Evolutionary conservation across 2,113 vertebrate genomes (phyloP).

Genomic region (Dasyprocta punctata): DNA sequence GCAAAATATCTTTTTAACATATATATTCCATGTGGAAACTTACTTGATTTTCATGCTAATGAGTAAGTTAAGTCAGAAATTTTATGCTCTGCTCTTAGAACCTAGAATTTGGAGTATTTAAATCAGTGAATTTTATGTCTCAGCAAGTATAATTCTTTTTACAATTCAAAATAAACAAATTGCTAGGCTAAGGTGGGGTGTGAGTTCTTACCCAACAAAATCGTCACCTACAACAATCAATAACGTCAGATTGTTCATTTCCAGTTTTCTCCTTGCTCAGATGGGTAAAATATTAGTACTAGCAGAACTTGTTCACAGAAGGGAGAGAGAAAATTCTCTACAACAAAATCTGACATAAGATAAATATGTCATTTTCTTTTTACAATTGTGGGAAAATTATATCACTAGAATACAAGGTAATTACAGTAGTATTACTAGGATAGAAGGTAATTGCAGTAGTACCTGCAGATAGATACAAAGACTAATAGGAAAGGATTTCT

Average conservation of each 20-base stretch:
- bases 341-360: not conserved
- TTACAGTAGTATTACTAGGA: not conserved
- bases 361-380: not conserved
- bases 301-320: not conserved
- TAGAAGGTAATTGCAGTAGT: not conserved
- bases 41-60: constrained; percentile 2
- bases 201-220: not conserved
- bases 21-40: not conserved
- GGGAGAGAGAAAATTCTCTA: not conserved
- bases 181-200: not conserved
- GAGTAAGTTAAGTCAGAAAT: not conserved
- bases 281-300: not conserved
- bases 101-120: not conserved
- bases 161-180: not conserved
- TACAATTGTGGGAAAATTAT: constrained; percentile 3
- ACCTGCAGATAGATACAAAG: not conserved
- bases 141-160: not conserved
- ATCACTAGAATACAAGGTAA: not conserved
- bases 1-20: not conserved
- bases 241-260: not conserved
- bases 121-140: not conserved
- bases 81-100: not conserved
- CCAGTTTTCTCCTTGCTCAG: not conserved
- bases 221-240: not conserved
- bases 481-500: not conserved